Evolutionary conservation across 2,888 invertebrate genomes (phyloP).

Genomic region (Nysson spinosus): DNA sequence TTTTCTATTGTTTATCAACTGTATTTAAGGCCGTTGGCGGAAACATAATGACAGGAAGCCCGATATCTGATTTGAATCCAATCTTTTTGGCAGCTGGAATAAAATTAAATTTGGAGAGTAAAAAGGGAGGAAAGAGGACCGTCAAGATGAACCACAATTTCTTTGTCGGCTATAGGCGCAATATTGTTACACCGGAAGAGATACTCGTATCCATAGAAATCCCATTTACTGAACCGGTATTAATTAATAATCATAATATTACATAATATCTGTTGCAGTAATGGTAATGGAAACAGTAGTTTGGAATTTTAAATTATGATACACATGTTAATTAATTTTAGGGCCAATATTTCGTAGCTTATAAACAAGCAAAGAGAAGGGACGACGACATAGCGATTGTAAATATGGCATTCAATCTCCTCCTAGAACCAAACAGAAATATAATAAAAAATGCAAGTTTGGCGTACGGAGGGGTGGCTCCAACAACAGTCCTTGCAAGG

Average conservation of each 20-base stretch:
- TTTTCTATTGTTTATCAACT: not conserved
- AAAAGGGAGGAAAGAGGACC: conserved; percentile 79
- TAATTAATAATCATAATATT: too few species aligned
- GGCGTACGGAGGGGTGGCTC: conserved; percentile 97
- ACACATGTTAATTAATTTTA: conserved; percentile 42
- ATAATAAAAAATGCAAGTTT: conserved; percentile 83
- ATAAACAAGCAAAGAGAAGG: conserved; percentile 93
- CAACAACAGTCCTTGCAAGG: conserved; percentile 86
- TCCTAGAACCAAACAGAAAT: conserved; percentile 79
- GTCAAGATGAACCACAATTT: conserved; percentile 87
- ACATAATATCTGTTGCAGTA: too few species aligned
- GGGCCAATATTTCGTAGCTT: conserved; percentile 88
- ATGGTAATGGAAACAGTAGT: too few species aligned
- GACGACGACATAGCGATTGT: conserved; percentile 99
- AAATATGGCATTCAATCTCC: conserved; percentile 89
- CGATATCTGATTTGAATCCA: conserved; percentile 97
- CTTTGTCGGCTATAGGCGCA: conserved; percentile 92
- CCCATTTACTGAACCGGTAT: conserved; percentile 80
- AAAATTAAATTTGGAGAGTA: conserved; percentile 82
- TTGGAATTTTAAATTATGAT: not conserved
- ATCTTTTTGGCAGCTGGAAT: conserved; percentile 89
- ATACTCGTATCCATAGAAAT: conserved; percentile 88
- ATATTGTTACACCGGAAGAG: conserved; percentile 86
- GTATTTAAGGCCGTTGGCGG: conserved; percentile 86
- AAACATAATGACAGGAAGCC: conserved; percentile 96